A percentile compares a stretch with the other conserved stretches of the same genome.
Conservation (phyloP, 1,140 invertebrate species). For the Danaus plexippus region DNA sequence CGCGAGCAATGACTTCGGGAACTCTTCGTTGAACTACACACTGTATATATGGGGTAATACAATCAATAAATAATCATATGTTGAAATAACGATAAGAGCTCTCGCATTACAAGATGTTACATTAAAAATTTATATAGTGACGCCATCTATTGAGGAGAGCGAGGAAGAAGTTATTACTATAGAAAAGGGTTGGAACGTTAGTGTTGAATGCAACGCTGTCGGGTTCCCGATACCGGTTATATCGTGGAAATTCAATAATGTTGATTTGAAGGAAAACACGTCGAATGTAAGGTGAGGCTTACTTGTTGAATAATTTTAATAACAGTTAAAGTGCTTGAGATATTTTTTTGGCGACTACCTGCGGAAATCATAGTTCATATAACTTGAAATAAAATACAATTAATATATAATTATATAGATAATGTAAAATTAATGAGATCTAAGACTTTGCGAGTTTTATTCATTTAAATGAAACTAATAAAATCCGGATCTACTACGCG, state of each 20-base stretch:
- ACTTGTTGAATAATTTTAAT: neutral
- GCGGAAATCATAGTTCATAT: neutral
- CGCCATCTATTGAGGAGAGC: constrained; percentile 45
- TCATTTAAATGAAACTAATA: no score
- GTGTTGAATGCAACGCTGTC: constrained; percentile 49
- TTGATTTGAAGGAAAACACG: constrained; percentile 35
- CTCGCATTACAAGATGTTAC: neutral
- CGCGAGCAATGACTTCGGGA: constrained; percentile 50
- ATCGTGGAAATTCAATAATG: constrained; percentile 42
- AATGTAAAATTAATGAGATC: no score
- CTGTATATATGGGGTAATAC: constrained; percentile 62
- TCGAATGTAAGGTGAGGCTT: constrained; percentile 40
- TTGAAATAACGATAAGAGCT: neutral
- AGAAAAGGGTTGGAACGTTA: constrained; percentile 26
- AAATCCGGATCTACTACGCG: no score
- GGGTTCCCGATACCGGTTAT: constrained; percentile 58
- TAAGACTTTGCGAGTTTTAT: no score
- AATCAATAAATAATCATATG: neutral
- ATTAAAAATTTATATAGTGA: constrained; percentile 31
- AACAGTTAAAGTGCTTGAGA: neutral
- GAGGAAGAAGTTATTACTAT: constrained; percentile 27
- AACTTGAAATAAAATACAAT: no score
- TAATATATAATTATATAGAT: no score
- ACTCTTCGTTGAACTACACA: constrained; percentile 34
- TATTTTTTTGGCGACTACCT: neutral